Conservation (phyloP, 2,888 invertebrate species). For the Cataglyphis altisquamis region DNA sequence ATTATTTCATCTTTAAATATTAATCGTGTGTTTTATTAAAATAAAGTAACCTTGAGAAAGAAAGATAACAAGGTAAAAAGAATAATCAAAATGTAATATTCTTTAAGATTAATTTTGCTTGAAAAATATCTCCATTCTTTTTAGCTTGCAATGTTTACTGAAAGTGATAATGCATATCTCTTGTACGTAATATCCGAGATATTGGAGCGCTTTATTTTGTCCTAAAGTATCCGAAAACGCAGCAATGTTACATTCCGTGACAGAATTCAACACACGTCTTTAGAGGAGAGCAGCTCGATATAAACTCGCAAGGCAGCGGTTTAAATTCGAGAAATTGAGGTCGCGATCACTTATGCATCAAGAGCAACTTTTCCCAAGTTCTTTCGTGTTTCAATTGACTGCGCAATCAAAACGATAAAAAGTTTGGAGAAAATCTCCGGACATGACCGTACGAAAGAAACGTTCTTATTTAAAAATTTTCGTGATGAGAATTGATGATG, state of each 20-base stretch:
- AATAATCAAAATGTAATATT: neutral
- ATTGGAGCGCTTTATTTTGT: neutral
- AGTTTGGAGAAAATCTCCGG: neutral
- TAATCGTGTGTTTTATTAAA: neutral
- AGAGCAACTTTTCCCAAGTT: slow-evolving; percentile 45
- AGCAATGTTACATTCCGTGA: neutral
- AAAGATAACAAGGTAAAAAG: too few relatives aligned
- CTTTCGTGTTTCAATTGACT: slow-evolving; percentile 43
- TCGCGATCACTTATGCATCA: slow-evolving; percentile 48
- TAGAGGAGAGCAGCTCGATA: slow-evolving; percentile 13
- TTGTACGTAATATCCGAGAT: neutral
- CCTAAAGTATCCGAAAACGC: neutral
- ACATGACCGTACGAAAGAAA: neutral
- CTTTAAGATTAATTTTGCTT: neutral
- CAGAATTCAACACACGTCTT: slow-evolving; percentile 39
- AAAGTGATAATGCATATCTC: neutral
- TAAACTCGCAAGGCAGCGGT: slow-evolving; percentile 36
- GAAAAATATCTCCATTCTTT: neutral
- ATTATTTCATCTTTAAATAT: neutral
- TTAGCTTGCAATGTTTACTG: neutral
- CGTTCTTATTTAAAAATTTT: slow-evolving; percentile 8
- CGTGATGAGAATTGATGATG: neutral
- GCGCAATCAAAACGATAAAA: slow-evolving; percentile 28
- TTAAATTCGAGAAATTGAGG: slow-evolving; percentile 49
- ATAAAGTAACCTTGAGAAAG: neutral